Percentiles rank a stretch among this genome's conserved stretches.
These are phyloP conservation scores for Tachina grossa DNA, from an alignment of 2,888 invertebrate species.

Conservation along the genomic window DNA sequence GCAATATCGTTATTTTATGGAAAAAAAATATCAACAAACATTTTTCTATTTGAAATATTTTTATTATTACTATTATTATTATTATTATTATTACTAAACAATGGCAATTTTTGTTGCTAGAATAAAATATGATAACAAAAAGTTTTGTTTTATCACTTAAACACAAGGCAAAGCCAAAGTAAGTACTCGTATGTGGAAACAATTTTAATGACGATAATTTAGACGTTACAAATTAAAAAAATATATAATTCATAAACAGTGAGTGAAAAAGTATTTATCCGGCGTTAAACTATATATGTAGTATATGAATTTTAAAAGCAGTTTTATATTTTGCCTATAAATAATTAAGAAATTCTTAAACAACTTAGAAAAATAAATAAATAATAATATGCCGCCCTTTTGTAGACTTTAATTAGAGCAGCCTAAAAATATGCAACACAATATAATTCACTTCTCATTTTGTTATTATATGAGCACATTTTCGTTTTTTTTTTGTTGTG, in stretches of 20 bases:
- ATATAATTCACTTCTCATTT: neutral
- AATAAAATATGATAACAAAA: neutral
- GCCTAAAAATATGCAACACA: slow-evolving; percentile 6
- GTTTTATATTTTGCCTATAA: neutral
- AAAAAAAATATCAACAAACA: neutral
- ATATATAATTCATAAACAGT: neutral
- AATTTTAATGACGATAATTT: slow-evolving; percentile 20
- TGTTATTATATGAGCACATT: neutral
- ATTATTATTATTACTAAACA: neutral
- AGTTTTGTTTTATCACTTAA: slow-evolving; percentile 30
- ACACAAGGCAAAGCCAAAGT: neutral
- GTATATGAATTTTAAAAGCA: too few species aligned
- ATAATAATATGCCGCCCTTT: neutral
- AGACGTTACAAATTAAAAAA: neutral
- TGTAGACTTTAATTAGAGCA: neutral
- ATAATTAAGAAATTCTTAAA: too few species aligned
- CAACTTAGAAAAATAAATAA: too few species aligned
- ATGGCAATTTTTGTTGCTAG: neutral
- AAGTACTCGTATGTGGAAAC: neutral
- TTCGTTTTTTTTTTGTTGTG: too few species aligned
- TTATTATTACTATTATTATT: neutral
- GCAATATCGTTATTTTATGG: slow-evolving; percentile 9
- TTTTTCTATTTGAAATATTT: neutral
- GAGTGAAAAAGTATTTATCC: neutral
- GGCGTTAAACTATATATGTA: neutral